Percentiles rank a stretch among this genome's conserved stretches.
Conservation (phyloP, 2,113 vertebrate genomes). For the Paratilapia polleni region DNA sequence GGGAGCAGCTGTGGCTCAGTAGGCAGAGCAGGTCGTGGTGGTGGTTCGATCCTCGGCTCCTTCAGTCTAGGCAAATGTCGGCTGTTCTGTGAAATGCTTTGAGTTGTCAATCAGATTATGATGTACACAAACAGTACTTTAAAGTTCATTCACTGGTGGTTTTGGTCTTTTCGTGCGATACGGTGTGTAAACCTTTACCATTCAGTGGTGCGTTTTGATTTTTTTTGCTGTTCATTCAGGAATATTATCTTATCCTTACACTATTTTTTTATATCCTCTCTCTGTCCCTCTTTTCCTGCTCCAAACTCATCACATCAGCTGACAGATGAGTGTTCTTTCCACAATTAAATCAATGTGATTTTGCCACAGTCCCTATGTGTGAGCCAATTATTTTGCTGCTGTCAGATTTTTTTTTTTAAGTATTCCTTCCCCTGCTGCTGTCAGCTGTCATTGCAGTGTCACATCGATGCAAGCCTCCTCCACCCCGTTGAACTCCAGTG, state of each 20-base stretch:
- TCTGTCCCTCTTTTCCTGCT: neutral
- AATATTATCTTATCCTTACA: neutral
- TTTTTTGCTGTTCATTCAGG: neutral
- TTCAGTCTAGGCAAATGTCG: neutral
- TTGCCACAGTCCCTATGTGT: neutral
- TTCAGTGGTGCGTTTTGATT: neutral
- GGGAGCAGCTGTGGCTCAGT: too few species aligned
- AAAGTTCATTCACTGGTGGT: neutral
- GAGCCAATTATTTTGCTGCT: neutral
- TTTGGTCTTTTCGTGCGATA: neutral
- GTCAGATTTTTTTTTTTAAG: neutral
- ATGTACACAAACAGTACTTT: neutral
- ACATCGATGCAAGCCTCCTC: neutral
- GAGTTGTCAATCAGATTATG: neutral
- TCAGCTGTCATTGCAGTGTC: conserved; percentile 11
- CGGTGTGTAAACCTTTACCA: neutral
- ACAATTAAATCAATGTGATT: neutral
- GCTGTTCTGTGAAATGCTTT: neutral
- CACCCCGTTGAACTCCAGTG: neutral
- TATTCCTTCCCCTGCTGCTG: conserved; percentile 2
- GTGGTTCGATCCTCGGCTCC: neutral
- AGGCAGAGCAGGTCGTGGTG: neutral
- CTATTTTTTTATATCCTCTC: neutral
- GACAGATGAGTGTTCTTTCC: neutral
- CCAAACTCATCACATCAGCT: neutral